Percentiles rank a stretch among this genome's conserved stretches.
These are phyloP conservation scores for Fabriciana adippe DNA, from an alignment of 2,888 invertebrate genomes.

Conservation along the genomic window DNA sequence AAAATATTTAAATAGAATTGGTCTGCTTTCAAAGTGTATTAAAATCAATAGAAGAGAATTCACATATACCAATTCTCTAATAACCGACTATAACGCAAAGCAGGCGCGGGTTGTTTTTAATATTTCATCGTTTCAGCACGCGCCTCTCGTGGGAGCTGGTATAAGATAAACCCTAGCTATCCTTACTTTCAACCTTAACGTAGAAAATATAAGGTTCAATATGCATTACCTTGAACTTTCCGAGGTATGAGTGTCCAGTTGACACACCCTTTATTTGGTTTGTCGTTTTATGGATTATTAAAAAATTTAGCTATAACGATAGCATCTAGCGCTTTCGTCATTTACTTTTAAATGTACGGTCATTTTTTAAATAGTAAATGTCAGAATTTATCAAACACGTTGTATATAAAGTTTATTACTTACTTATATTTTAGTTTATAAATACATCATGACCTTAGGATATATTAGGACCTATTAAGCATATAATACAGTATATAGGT, in stretches of 20 bases:
- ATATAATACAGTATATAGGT: too few relatives aligned
- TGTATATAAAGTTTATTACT: neutral
- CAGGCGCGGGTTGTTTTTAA: conserved; percentile 59
- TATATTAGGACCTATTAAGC: too few relatives aligned
- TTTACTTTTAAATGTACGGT: neutral
- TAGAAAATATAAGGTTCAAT: conserved; percentile 17
- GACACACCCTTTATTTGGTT: conserved; percentile 44
- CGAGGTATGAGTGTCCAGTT: conserved; percentile 37
- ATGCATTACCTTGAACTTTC: conserved; percentile 14
- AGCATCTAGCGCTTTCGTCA: conserved; percentile 17
- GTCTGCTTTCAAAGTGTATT: too few relatives aligned
- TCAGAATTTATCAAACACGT: neutral
- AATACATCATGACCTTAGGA: too few relatives aligned
- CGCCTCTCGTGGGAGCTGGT: conserved; percentile 66
- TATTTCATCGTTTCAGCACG: conserved; percentile 62
- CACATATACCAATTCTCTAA: conserved; percentile 27
- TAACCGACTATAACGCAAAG: conserved; percentile 41
- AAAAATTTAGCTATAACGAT: conserved; percentile 32
- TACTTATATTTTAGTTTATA: neutral
- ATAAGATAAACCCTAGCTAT: conserved; percentile 46
- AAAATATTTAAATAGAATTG: too few relatives aligned
- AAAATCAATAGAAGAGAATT: too few relatives aligned
- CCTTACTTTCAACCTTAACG: conserved; percentile 16
- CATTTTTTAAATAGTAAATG: neutral
- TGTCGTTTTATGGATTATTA: conserved; percentile 38